Evolutionary conservation across 2,797 vertebrate genomes (phyloP).

Genomic region (Emydoidea blandingii): DNA sequence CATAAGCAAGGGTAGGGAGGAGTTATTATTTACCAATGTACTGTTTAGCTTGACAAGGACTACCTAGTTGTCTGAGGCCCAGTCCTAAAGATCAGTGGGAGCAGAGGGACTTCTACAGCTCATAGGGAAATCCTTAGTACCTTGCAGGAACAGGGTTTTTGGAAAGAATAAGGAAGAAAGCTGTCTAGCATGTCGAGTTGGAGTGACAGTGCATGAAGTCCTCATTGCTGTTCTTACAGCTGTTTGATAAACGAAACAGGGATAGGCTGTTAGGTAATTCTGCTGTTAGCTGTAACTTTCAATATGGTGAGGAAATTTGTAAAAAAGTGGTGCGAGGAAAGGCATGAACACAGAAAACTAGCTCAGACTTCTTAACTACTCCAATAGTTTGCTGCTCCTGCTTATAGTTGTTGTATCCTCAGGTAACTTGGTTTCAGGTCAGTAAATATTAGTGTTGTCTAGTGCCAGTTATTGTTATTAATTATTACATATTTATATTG

Average conservation of each 20-base stretch:
- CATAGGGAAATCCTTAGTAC: not conserved
- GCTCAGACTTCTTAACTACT: not conserved
- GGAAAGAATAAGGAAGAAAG: not conserved
- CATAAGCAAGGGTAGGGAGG: not conserved
- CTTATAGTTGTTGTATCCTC: not conserved
- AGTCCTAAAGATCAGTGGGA: not conserved
- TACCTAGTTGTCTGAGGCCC: not conserved
- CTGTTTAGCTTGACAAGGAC: not conserved
- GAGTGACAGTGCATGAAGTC: not conserved
- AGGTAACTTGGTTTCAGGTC: not conserved
- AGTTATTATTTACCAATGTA: not conserved
- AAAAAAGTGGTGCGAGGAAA: not conserved
- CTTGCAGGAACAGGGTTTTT: not conserved
- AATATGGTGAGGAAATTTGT: not conserved
- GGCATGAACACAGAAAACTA: not conserved
- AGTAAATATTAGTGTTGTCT: not conserved
- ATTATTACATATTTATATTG: not conserved
- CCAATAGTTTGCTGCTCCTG: not conserved
- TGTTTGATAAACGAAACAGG: not conserved
- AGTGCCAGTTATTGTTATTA: not conserved
- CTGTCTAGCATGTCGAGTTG: not conserved
- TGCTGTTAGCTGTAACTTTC: not conserved
- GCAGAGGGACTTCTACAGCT: no score
- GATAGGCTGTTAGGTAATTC: not conserved
- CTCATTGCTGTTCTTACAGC: not conserved